Base-by-base conservation (phyloP, 1,140 invertebrate genomes). In the Cydia splendana region DNA sequence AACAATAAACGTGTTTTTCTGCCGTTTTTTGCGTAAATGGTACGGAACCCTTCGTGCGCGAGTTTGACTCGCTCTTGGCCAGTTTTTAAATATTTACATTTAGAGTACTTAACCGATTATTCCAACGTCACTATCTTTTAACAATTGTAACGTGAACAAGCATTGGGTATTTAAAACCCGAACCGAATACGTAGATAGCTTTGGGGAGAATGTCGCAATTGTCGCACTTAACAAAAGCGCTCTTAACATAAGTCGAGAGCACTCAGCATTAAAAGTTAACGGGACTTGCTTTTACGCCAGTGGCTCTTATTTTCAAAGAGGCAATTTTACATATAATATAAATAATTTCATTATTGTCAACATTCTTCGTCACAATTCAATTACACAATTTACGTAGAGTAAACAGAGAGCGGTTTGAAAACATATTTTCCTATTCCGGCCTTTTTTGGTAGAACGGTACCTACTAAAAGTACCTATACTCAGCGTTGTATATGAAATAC, bases 181-280 rank as follows among this genome's bases (percentile, higher is more conserved):
- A 69, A 42, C 2, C n/a, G 38, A 71, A 71, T 71, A 71, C 67
- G 67, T 71, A 38, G 67, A 42, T 71, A 71, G 10, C 67, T 71
- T 42, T 71, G 67, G 12, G 67, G 67, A 71, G 67, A 71, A 38
- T 69, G 34, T 71, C 30, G 67, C 67, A 42, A 71, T 18, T 69
- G 34, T 71, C 30, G 67, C 67, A 42, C 34, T 71, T 71, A 71
- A 71, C 34, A 71, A 71, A 71, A 71, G 67, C 67, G 34, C 67
- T 42, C 67, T 71, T 71, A 71, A 38, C 67, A 71, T 71, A 71
- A 71, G 67, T 38, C 67, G 34, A 71, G 67, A 71, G 67, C 67
- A 71, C 67, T 71, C 67, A 18, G 34, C 67, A 71, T 71, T 71
- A 71, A 38, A 71, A 71, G n/a, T 71, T 38, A 71, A 71, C 67